These are phyloP conservation scores for Tyrophagus putrescentiae DNA, from an alignment of 1,140 invertebrate species.

Conservation along the genomic window DNA sequence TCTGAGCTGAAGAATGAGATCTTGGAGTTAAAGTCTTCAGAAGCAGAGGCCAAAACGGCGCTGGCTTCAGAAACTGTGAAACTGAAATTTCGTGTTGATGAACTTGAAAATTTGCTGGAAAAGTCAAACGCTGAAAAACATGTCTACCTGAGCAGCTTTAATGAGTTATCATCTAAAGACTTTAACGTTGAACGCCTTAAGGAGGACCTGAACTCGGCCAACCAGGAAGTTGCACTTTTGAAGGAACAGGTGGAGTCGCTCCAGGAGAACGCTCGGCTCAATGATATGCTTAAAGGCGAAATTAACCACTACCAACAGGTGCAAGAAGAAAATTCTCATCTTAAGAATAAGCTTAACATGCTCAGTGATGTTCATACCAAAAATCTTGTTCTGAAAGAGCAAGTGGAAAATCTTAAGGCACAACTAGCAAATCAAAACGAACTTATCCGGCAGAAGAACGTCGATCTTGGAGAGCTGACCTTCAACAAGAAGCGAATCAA, in stretches of 20 bases:
- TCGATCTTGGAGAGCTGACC: neutral
- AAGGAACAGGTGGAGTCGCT: neutral
- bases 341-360: neutral
- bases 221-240: neutral
- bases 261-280: neutral
- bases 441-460: neutral
- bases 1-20: neutral
- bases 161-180: too few relatives aligned
- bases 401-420: neutral
- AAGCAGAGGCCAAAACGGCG: neutral
- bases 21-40: neutral
- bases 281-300: conserved; percentile 5
- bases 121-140: too few relatives aligned
- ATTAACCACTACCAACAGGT: neutral
- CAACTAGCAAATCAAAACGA: neutral
- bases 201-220: neutral
- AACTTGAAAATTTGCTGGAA: conserved; percentile 11
- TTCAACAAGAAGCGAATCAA: neutral
- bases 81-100: neutral
- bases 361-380: neutral
- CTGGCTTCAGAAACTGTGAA: neutral
- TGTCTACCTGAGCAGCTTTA: too few relatives aligned
- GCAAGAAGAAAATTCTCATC: conserved; percentile 12
- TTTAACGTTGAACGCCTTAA: neutral
- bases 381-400: conserved; percentile 10